These are phyloP conservation scores for Gymnothorax javanicus DNA, from an alignment of 2,797 vertebrate genomes.

Conservation along the genomic window DNA sequence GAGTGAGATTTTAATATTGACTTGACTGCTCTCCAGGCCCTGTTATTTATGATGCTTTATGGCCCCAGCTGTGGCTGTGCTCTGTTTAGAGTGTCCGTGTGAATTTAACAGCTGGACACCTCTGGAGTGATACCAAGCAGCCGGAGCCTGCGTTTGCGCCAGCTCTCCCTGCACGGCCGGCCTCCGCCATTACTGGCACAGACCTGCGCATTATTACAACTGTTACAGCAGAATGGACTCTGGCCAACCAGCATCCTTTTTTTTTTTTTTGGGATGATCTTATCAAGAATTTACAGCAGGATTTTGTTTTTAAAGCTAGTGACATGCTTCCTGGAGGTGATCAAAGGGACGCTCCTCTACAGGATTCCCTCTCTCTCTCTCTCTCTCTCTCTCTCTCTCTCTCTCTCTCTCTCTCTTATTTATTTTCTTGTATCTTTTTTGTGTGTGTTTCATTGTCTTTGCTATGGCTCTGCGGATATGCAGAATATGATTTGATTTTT, in stretches of 20 bases:
- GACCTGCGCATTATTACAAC: constrained; percentile 54
- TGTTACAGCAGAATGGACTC: constrained; percentile 49
- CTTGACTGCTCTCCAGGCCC: constrained; percentile 49
- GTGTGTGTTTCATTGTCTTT: too few species aligned
- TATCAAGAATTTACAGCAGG: constrained; percentile 45
- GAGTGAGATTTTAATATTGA: constrained; percentile 51
- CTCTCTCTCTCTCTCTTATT: constrained; percentile 17
- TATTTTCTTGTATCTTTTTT: too few species aligned
- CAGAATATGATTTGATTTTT: too few species aligned
- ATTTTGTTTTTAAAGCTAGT: constrained; percentile 55
- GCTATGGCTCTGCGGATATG: too few species aligned
- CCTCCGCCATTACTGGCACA: background rate
- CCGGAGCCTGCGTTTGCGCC: constrained; percentile 49
- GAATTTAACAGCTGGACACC: constrained; percentile 67
- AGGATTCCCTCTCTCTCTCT: constrained; percentile 40
- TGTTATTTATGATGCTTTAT: constrained; percentile 61
- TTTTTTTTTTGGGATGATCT: constrained; percentile 55
- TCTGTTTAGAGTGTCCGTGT: constrained; percentile 49
- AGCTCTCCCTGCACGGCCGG: constrained; percentile 38
- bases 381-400: constrained; percentile 40
- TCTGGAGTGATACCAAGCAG: constrained; percentile 55
- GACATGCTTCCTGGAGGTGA: constrained; percentile 66
- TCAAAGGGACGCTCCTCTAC: constrained; percentile 60
- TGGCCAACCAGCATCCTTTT: too few species aligned
- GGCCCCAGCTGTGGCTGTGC: constrained; percentile 55